A percentile compares a stretch with the other conserved stretches of the same genome.
Conservation (phyloP, 2,888 invertebrate species). For the Cryptus armator region DNA sequence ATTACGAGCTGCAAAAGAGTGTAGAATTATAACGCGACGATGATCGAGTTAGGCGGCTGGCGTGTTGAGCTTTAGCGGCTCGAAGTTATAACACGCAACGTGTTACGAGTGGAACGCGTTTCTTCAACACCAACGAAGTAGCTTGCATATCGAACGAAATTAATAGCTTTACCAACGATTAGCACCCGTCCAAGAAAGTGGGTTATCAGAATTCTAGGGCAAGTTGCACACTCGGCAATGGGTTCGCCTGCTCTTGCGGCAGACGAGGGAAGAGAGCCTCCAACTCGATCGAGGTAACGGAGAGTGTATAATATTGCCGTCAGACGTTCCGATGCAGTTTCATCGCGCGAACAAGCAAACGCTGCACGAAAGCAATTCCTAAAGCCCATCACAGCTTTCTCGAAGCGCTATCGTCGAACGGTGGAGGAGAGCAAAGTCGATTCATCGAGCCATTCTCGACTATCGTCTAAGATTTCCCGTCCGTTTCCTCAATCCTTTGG, state of each 20-base stretch:
- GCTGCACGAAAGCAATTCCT: conserved; percentile 40
- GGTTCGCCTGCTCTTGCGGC: neutral
- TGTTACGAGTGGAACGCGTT: conserved; percentile 34
- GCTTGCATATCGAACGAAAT: conserved; percentile 57
- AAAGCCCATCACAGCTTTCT: conserved; percentile 11
- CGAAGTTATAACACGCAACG: conserved; percentile 32
- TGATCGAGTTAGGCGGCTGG: neutral
- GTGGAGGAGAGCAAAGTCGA: conserved; percentile 24
- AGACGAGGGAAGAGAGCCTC: neutral
- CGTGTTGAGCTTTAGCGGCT: conserved; percentile 11
- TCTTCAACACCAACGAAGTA: neutral
- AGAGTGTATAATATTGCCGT: conserved; percentile 11
- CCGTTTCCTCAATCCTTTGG: neutral
- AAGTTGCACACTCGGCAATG: conserved; percentile 11
- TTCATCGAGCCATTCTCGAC: conserved; percentile 24
- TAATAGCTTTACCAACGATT: conserved; percentile 58
- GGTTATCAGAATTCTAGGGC: conserved; percentile 58
- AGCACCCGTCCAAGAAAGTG: conserved; percentile 55
- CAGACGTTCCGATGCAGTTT: conserved; percentile 22
- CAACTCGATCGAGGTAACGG: neutral
- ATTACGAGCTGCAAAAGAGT: neutral
- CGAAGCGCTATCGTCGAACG: neutral
- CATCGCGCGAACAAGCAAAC: conserved; percentile 36
- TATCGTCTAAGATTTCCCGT: neutral
- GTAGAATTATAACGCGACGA: conserved; percentile 13